A percentile compares a stretch with the other conserved stretches of the same genome.
phyloP scores from a whole-genome alignment of 2,797 vertebrate genomes.

The Pangasius krempfi region DNA sequence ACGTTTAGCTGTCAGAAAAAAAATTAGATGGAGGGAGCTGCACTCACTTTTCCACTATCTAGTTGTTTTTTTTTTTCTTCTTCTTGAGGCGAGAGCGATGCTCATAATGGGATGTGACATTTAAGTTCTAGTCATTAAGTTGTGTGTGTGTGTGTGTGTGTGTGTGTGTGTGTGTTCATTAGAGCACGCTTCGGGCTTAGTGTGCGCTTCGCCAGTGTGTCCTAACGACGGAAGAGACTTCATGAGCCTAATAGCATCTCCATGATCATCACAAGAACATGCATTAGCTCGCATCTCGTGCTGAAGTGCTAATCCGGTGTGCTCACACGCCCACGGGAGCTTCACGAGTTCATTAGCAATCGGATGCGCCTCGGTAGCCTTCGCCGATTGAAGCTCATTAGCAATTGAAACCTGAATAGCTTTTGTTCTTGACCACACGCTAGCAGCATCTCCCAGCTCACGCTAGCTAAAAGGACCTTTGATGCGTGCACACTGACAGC shows the following conservation, averaged over 20 bases:
- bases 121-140: conserved; percentile 42
- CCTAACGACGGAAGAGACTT: conserved; percentile 41
- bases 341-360: conserved; percentile 16
- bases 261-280: conserved; percentile 11
- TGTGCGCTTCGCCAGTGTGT: background rate
- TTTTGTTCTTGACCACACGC: conserved; percentile 29
- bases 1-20: conserved; percentile 29
- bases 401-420: conserved; percentile 8
- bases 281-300: background rate
- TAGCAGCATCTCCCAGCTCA: conserved; percentile 5
- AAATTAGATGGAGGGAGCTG: background rate
- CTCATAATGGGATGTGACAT: conserved; percentile 50
- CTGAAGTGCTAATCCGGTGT: conserved; percentile 12
- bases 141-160: conserved; percentile 27
- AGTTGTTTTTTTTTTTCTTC: background rate
- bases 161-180: conserved; percentile 24
- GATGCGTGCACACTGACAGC: background rate
- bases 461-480: conserved; percentile 7
- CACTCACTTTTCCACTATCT: background rate
- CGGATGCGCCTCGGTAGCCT: background rate
- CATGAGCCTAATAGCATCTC: conserved; percentile 21
- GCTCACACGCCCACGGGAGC: conserved; percentile 6
- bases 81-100: conserved; percentile 17
- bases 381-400: conserved; percentile 27
- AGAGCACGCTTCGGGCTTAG: conserved; percentile 7